These are phyloP conservation scores for Chascanopsetta lugubris DNA, from an alignment of 2,113 vertebrate species.

Conservation along the genomic window DNA sequence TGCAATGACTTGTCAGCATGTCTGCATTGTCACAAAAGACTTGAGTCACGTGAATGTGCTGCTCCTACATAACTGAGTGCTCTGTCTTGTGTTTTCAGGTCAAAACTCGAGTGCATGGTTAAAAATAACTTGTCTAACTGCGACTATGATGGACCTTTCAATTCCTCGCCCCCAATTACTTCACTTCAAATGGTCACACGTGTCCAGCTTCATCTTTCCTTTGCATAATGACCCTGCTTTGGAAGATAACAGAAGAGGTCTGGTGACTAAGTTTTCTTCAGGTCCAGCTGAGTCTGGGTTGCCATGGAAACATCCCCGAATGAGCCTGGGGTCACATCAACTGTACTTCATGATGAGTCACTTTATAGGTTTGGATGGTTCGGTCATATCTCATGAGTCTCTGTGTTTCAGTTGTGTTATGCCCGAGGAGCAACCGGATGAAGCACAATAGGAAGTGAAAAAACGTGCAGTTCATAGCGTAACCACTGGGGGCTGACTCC, in stretches of 20 bases:
- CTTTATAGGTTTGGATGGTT: not conserved
- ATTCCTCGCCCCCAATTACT: slow-evolving; percentile 13
- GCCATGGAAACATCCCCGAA: slow-evolving; percentile 34
- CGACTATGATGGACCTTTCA: slow-evolving; percentile 7
- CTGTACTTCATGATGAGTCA: too few relatives aligned
- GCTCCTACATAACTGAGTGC: slow-evolving; percentile 1
- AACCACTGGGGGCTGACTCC: too few relatives aligned
- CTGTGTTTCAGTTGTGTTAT: too few relatives aligned
- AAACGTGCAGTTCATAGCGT: too few relatives aligned
- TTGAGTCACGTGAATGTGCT: slow-evolving; percentile 26
- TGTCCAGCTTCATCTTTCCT: not conserved
- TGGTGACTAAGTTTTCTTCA: not conserved
- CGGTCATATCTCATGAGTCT: too few relatives aligned
- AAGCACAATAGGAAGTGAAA: too few relatives aligned
- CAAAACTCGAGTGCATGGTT: too few relatives aligned
- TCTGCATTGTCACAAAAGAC: slow-evolving; percentile 6
- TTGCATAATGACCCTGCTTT: not conserved
- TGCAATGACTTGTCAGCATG: not conserved
- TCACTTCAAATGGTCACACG: not conserved
- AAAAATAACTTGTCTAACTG: too few relatives aligned
- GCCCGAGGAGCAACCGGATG: too few relatives aligned
- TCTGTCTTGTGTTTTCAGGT: slow-evolving; percentile 14
- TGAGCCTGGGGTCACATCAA: not conserved
- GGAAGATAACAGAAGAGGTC: not conserved
- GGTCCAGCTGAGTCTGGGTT: slow-evolving; percentile 2